These are phyloP conservation scores for Coracias cyanogaster DNA, from an alignment of 2,797 vertebrate species.

Conservation along the genomic window DNA sequence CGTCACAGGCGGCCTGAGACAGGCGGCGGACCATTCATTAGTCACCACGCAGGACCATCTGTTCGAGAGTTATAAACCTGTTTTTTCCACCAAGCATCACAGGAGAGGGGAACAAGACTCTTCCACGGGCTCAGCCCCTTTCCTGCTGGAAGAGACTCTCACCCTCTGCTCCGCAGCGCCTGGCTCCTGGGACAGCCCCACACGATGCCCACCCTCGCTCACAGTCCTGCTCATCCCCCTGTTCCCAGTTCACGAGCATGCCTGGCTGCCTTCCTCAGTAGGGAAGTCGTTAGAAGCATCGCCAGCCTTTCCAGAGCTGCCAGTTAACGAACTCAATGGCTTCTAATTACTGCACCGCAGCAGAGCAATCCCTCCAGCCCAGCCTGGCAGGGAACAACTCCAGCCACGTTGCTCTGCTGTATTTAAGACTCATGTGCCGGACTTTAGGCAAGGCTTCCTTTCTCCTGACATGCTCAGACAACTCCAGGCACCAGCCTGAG, in stretches of 20 bases:
- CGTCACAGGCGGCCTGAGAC: neutral
- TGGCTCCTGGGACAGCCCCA: neutral
- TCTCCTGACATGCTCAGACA: neutral
- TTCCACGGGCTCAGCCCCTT: neutral
- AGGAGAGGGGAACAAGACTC: neutral
- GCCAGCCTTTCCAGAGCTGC: neutral
- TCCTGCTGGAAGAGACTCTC: neutral
- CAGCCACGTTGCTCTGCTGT: neutral
- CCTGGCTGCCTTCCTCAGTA: neutral
- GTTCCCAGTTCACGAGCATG: neutral
- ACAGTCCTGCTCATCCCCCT: neutral
- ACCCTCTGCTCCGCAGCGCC: neutral
- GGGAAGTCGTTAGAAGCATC: neutral
- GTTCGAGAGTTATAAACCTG: neutral
- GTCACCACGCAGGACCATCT: neutral
- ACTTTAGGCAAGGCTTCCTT: neutral
- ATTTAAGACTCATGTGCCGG: neutral
- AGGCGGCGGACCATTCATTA: neutral
- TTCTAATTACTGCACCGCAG: slow-evolving; percentile 43
- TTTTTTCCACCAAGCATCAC: neutral
- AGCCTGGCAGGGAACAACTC: neutral
- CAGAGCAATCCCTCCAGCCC: neutral
- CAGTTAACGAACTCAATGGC: slow-evolving; percentile 23
- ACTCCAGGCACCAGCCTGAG: neutral
- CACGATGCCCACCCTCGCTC: fast-evolving